Percentiles rank a stretch among this genome's conserved stretches.
phyloP scores from a whole-genome alignment of 2,797 vertebrate species.

The Coregonus ussuriensis region DNA sequence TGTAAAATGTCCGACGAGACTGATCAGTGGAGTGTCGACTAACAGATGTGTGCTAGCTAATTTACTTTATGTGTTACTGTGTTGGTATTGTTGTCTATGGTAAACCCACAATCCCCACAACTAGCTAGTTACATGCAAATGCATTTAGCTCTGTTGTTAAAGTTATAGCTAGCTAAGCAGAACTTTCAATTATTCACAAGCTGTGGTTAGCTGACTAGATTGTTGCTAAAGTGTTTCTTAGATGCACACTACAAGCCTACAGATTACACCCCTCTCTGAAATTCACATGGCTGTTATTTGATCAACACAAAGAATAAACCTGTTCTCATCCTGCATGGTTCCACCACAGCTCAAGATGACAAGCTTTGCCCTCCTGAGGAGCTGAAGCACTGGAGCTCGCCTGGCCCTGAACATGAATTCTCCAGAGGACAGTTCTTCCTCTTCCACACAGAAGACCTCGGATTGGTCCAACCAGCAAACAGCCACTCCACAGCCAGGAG shows the following conservation, averaged over 20 bases:
- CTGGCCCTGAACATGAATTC: slow-evolving; percentile 33
- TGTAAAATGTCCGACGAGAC: not conserved
- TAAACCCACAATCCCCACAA: not conserved
- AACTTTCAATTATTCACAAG: not conserved
- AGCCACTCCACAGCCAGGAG: not conserved
- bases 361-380: slow-evolving; percentile 3
- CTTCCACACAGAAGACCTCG: not conserved
- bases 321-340: not conserved
- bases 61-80: not conserved
- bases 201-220: not conserved
- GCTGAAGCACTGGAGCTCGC: not conserved
- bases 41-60: not conserved
- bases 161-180: too few species aligned
- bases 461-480: not conserved
- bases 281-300: not conserved
- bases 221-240: not conserved
- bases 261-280: not conserved
- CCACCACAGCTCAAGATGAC: slow-evolving; percentile 4
- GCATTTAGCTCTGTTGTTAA: not conserved
- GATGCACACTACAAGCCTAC: not conserved
- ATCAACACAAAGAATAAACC: not conserved
- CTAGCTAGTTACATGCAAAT: too few species aligned
- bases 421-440: not conserved
- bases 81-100: not conserved
- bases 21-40: too few species aligned